phyloP scores from a whole-genome alignment of 2,888 invertebrate genomes.

The Athalia rosae region DNA sequence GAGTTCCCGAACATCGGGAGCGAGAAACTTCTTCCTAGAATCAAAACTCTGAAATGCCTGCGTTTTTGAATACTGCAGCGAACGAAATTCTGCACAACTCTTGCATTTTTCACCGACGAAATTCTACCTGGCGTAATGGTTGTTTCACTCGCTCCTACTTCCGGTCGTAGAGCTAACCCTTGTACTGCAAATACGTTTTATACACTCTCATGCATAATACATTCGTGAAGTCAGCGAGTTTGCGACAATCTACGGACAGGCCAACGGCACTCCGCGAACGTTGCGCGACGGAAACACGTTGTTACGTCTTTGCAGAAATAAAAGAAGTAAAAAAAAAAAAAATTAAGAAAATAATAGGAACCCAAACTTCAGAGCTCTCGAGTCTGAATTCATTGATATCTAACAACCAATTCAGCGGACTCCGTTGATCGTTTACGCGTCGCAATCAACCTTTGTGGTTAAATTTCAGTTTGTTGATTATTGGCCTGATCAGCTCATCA shows the following conservation, averaged over 20 bases:
- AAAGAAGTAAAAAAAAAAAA: background rate
- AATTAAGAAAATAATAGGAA: background rate
- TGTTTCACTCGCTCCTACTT: constrained; percentile 29
- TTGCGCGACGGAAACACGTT: constrained; percentile 31
- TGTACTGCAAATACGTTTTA: constrained; percentile 20
- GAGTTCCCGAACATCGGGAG: background rate
- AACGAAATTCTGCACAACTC: constrained; percentile 9
- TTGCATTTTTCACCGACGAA: constrained; percentile 27
- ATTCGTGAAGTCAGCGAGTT: constrained; percentile 34
- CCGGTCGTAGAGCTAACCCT: constrained; percentile 29
- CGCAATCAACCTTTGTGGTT: constrained; percentile 3
- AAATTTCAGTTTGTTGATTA: background rate
- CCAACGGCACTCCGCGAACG: constrained; percentile 10
- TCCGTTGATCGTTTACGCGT: background rate
- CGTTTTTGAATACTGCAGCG: background rate
- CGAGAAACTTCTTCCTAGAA: background rate
- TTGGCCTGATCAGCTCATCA: constrained; percentile 28
- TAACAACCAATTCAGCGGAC: background rate
- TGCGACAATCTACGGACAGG: background rate
- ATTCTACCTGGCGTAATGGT: background rate
- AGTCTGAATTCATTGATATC: too few species aligned
- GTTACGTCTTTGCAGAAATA: constrained; percentile 24
- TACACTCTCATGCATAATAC: constrained; percentile 36
- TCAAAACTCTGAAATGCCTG: background rate
- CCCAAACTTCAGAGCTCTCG: too few species aligned